Base-by-base conservation (phyloP, 2,888 invertebrate species). In the Linnaemya vulpina region DNA sequence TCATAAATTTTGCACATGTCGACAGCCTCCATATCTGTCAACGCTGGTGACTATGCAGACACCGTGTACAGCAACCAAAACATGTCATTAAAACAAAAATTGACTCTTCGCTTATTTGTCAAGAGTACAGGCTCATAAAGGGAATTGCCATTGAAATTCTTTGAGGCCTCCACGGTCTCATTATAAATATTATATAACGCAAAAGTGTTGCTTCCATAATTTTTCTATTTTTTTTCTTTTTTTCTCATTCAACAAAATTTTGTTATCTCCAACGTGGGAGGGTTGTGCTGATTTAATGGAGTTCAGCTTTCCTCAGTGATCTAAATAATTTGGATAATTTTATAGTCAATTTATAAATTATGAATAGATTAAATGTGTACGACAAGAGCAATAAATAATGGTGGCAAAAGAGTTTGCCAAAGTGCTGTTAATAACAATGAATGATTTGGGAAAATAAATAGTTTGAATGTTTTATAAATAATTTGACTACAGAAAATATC, bases 1-100 rank as follows among this genome's bases (percentile, higher is more conserved):
- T 89, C 89, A 89, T 90, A 91, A 90, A 91, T 90, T 91, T 91
- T 89, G 90, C 90, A 90, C 84, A 83, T 82, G 86, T 83, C 85
- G 84, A 87, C 88, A 87, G 86, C 74, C 80, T 68, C 86, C 58
- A 87, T 87, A 87, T 75, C 87, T 88, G 88, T 88, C 88, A 88
- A 86, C 88, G 87, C 86, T 86, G 86, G 82, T 83, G 84, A 35
- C 8, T 11, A 30, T 17, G 43, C 86, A 49, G 84, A 83, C 87
- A 86, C 86, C 84, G 86, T 84, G 60, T 65, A 60, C n/a, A 49
- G 40, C 55, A 74, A 63, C 55, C 62, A 75, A 55, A 83, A 82
- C 78, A 73, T 78, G 73, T 86, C 74, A 71, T 84, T 86, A 84
- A 65, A 67, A 25, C n/a, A 77, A 51, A 30, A 65, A 71, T 71